phyloP scores from a whole-genome alignment of 2,113 vertebrate species.

The Hippocampus comes region DNA sequence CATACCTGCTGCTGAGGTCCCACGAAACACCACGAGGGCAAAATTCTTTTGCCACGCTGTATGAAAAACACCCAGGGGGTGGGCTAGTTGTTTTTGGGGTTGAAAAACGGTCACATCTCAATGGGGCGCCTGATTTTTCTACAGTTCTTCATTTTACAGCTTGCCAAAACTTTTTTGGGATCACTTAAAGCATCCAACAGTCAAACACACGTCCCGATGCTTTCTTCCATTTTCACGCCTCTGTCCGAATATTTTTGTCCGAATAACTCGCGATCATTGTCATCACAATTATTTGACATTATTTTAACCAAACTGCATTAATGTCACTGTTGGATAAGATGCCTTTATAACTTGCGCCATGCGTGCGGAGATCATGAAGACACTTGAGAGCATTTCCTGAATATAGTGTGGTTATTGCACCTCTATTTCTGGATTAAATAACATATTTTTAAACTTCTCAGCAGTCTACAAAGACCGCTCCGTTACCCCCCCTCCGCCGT shows the following conservation, averaged over 20 bases:
- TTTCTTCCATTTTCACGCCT: background rate
- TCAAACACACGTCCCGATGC: background rate
- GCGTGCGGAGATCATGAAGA: background rate
- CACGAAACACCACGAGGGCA: background rate
- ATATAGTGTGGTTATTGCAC: background rate
- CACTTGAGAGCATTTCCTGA: background rate
- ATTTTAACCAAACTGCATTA: background rate
- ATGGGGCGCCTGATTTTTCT: too few relatives aligned
- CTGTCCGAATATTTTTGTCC: background rate
- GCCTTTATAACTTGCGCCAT: background rate
- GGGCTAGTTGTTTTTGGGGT: background rate
- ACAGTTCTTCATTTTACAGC: too few relatives aligned
- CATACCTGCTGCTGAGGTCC: slow-evolving; percentile 16
- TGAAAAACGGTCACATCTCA: too few relatives aligned
- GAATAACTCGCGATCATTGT: background rate
- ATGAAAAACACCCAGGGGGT: background rate
- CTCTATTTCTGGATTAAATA: background rate
- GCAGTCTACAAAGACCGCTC: background rate
- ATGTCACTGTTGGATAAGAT: background rate
- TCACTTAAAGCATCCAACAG: background rate
- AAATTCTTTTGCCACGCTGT: background rate
- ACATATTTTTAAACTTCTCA: slow-evolving; percentile 5
- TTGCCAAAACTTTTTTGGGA: too few relatives aligned
- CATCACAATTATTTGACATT: background rate
- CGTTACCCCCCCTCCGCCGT: background rate